phyloP scores from a whole-genome alignment of 2,113 vertebrate species.

The Lampris megalopsis region DNA sequence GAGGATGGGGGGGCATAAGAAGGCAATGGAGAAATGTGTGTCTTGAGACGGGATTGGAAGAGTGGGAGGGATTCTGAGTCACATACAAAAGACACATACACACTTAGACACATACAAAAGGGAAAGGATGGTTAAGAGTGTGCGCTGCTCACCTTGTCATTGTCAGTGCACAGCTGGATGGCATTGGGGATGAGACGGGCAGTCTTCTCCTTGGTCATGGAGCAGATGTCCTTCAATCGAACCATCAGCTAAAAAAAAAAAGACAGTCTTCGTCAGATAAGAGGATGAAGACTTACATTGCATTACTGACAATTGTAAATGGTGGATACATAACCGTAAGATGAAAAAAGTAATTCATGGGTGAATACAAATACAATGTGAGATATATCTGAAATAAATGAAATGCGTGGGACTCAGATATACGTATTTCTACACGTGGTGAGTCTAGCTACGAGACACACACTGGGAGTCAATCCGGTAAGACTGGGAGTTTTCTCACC shows the following conservation, averaged over 20 bases:
- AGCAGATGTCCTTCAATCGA: slow-evolving; percentile 92
- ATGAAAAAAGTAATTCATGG: no score
- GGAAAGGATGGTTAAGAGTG: background rate
- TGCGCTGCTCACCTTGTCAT: slow-evolving; percentile 87
- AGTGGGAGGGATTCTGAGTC: background rate
- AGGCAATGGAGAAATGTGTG: background rate
- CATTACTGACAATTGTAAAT: no score
- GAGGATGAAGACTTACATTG: no score
- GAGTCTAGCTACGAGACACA: no score
- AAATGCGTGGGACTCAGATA: no score
- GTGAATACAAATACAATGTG: no score
- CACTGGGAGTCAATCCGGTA: no score
- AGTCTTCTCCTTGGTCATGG: slow-evolving; percentile 94
- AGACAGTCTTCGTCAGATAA: background rate
- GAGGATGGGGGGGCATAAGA: background rate
- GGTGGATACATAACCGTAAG: no score
- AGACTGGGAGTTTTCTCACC: slow-evolving; percentile 68
- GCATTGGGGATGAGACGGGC: slow-evolving; percentile 94
- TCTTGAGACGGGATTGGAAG: background rate
- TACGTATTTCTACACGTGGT: no score
- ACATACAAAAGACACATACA: background rate
- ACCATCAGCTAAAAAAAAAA: slow-evolving; percentile 85
- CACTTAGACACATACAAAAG: no score
- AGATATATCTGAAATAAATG: no score
- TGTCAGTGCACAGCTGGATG: slow-evolving; percentile 94